Evolutionary conservation across 1,140 invertebrate genomes (phyloP).

Genomic region (Gryon sp.): DNA sequence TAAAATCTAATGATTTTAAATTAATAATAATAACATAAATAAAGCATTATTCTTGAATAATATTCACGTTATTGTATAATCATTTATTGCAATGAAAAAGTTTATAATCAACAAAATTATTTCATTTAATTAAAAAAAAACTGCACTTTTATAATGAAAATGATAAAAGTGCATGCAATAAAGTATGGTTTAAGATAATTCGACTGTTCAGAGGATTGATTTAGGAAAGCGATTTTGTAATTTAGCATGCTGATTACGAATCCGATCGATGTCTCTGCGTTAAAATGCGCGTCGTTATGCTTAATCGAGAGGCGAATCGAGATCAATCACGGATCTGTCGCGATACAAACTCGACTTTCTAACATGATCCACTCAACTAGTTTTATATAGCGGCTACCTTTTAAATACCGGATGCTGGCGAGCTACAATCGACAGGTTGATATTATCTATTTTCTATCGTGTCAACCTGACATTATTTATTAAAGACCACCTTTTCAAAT

Average conservation of each 20-base stretch:
- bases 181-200: no score
- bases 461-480: slow-evolving; percentile 25
- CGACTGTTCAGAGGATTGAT: no score
- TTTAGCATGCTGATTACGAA: neutral
- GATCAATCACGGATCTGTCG: slow-evolving; percentile 54
- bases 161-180: no score
- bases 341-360: slow-evolving; percentile 65
- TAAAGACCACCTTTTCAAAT: slow-evolving; percentile 3
- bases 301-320: slow-evolving; percentile 48
- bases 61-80: no score
- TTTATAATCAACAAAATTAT: no score
- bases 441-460: slow-evolving; percentile 37
- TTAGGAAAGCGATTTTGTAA: neutral
- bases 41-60: no score
- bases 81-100: no score
- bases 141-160: no score
- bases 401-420: slow-evolving; percentile 37
- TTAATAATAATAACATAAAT: no score
- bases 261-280: slow-evolving; percentile 11
- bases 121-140: no score
- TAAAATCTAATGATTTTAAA: no score
- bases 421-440: slow-evolving; percentile 56
- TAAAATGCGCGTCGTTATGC: slow-evolving; percentile 39
- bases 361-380: slow-evolving; percentile 61
- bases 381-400: slow-evolving; percentile 52